A percentile compares a stretch with the other conserved stretches of the same genome.
phyloP scores from a whole-genome alignment of 2,113 vertebrate genomes.

The Albula goreensis region DNA sequence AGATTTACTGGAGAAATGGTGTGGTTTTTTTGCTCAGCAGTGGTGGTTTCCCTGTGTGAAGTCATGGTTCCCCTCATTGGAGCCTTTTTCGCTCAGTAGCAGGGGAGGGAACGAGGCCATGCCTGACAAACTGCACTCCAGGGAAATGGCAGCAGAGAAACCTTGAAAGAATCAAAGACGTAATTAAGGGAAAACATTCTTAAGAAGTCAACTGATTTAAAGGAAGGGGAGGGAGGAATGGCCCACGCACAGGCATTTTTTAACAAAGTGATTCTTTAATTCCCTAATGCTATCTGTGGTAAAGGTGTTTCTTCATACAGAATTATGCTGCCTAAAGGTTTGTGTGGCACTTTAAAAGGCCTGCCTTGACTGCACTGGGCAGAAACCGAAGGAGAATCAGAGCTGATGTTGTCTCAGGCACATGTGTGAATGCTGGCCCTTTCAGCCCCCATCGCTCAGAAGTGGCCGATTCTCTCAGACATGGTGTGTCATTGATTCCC shows the following conservation, averaged over 20 bases:
- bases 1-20: neutral
- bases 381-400: too few relatives aligned
- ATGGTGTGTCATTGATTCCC: neutral
- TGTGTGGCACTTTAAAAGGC: neutral
- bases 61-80: too few relatives aligned
- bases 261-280: neutral
- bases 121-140: neutral
- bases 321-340: too few relatives aligned
- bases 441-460: neutral
- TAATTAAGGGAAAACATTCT: neutral
- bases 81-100: neutral
- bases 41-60: neutral
- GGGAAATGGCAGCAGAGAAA: neutral
- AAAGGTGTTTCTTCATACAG: too few relatives aligned
- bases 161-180: neutral
- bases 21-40: neutral
- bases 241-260: neutral
- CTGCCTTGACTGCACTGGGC: neutral
- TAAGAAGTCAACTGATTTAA: conserved; percentile 2
- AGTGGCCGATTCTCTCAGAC: neutral
- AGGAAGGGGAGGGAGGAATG: neutral
- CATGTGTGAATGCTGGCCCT: neutral
- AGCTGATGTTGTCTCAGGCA: too few relatives aligned
- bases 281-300: neutral
- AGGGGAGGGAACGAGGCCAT: neutral